Evolutionary conservation across 2,113 vertebrate genomes (phyloP), one percentile per base, ranked within the genome.

Genomic region (Calypte anna): DNA sequence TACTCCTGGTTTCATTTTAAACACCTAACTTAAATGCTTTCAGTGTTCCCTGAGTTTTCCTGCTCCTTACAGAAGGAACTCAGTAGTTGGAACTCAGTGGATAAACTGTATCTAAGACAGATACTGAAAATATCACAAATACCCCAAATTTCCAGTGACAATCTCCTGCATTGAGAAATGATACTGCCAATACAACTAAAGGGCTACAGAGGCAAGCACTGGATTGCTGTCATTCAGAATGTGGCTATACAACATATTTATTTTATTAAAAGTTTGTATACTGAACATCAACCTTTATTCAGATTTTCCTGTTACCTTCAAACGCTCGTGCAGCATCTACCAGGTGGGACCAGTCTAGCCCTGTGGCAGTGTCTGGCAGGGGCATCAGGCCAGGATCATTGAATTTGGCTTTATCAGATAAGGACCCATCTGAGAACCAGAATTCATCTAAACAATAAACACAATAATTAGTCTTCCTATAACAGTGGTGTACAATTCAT

Each of bases 351-450:
- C 99, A 99, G 97, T 99, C 99, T 97, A 99, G 97, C 90, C 98
- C 99, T 25, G 98, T 98, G 96, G 98, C 99, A 53, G 99, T 97
- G 97, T 99, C 99, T 88, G 99, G 99, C 89, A 99, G 98, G 91
- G 99, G 99, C 98, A 99, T 99, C 98, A 99, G 98, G 92, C 99
- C 99, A 53, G 98, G 98, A 97, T 99, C 99, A 97, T 98, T 97
- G 96, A 98, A 98, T 98, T 99, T 99, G 97, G 98, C 98, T 98
- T 98, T 99, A 97, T 99, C 99, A 95, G 98, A 99, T 96, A 99
- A 97, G 96, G 99, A 99, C 93, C 99, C 98, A 90, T 99, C 99
- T 93, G 99, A 99, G 98, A 99, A 99, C 99, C 99, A 99, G 98
- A 99, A 98, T 96, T 99, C 99, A 98, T 98, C 99, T 99, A 98